Conservation (phyloP, 1,140 invertebrate species). For the Calosoma granatense region DNA sequence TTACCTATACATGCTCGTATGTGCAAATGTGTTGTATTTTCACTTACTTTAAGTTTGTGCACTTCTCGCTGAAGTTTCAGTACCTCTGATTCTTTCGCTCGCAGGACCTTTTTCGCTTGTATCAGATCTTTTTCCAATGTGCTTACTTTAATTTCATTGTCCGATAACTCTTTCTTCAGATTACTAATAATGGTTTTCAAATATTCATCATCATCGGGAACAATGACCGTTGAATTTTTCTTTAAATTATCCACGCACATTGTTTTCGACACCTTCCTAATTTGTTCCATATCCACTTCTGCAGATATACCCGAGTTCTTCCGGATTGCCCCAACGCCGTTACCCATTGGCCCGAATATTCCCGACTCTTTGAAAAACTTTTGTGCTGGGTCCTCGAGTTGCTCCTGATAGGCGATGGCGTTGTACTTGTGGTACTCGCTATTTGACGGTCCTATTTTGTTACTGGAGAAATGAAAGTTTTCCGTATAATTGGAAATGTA, state of each 20-base stretch:
- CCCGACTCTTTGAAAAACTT: slow-evolving; percentile 31
- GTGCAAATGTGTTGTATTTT: too few relatives aligned
- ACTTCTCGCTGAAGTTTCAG: slow-evolving; percentile 45
- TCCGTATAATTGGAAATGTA: neutral
- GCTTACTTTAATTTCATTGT: slow-evolving; percentile 29
- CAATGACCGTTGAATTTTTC: slow-evolving; percentile 13
- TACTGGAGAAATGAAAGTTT: neutral
- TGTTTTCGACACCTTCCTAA: slow-evolving; percentile 24
- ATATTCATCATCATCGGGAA: slow-evolving; percentile 27
- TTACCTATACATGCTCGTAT: too few relatives aligned
- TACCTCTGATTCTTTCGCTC: slow-evolving; percentile 36
- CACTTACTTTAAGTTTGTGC: slow-evolving; percentile 47
- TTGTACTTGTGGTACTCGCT: slow-evolving; percentile 27
- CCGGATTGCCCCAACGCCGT: slow-evolving; percentile 23
- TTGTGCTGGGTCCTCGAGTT: slow-evolving; percentile 22
- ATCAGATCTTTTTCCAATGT: slow-evolving; percentile 29
- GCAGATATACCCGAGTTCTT: slow-evolving; percentile 17
- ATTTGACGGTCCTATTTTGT: slow-evolving; percentile 18
- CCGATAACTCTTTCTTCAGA: slow-evolving; percentile 32
- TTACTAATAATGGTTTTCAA: slow-evolving; percentile 29
- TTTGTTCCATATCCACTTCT: slow-evolving; percentile 18
- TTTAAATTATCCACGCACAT: slow-evolving; percentile 5
- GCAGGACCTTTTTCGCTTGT: slow-evolving; percentile 30
- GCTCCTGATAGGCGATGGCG: slow-evolving; percentile 20
- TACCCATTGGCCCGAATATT: slow-evolving; percentile 32